Conservation (phyloP, 2,888 invertebrate genomes). For the Zygogramma bicolorata region DNA sequence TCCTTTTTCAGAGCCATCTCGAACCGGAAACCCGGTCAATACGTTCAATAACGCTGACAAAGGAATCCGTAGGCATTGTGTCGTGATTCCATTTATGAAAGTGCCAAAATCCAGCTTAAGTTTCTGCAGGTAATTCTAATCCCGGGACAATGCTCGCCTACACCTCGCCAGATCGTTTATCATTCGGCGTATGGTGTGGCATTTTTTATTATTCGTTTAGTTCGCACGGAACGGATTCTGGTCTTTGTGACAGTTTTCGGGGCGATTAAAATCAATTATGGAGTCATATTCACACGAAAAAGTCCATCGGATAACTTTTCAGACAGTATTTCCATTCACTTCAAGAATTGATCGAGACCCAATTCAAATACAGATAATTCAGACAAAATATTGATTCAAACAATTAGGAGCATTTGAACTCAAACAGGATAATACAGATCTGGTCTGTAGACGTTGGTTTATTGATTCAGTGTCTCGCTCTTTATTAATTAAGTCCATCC, state of each 20-base stretch:
- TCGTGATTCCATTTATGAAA: constrained; percentile 2
- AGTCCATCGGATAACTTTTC: too few species aligned
- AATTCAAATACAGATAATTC: too few species aligned
- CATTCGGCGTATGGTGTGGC: not conserved
- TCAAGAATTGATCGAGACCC: too few species aligned
- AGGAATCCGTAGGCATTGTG: not conserved
- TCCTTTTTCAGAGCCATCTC: not conserved
- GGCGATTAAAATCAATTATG: not conserved
- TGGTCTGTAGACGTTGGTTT: too few species aligned
- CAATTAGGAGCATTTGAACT: too few species aligned
- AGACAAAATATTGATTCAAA: too few species aligned
- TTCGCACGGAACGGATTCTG: not conserved
- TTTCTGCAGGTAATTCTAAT: constrained; percentile 16
- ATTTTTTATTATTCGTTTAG: not conserved
- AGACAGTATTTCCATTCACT: too few species aligned
- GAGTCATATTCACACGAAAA: not conserved
- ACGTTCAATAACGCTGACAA: constrained; percentile 10
- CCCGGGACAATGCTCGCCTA: constrained; percentile 5
- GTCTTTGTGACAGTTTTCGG: not conserved
- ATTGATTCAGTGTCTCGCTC: too few species aligned
- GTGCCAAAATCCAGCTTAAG: constrained; percentile 20
- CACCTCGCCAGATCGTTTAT: constrained; percentile 10
- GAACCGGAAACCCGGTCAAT: constrained; percentile 21
- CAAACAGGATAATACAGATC: too few species aligned
- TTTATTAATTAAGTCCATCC: too few species aligned